Base-by-base conservation (phyloP, 2,888 invertebrate species). In the Mimas tiliae region DNA sequence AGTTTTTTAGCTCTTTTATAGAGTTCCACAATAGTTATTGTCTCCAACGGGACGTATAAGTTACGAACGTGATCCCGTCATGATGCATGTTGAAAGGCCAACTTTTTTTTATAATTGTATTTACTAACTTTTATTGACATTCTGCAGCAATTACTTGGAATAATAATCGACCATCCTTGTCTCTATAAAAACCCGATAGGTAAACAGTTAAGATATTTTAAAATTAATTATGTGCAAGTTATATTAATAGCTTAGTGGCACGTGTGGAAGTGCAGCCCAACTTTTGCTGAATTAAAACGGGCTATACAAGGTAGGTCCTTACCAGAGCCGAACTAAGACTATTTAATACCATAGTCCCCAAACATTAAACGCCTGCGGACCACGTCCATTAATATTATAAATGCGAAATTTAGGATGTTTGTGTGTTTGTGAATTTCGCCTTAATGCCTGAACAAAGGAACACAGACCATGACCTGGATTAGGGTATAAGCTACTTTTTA, bases 231-330 rank as follows among this genome's bases (percentile, higher is more conserved):
- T 55, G 16, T 58, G 58, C 11, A 12, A 42, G 12, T 58, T 42
- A 42, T 58, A 58, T 58, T 58, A 58, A 42, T 19, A 58, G 58
- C 58, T 58, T 38, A 19, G 38, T 9, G 19, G 42, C 58, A 14
- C 42, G 38, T 58, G 58, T 42, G 19, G 42, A 58, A 51, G n/a
- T 52, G 51, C 14, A 48, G 42, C 38, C 42, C 45, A 62, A 51
- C 58, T 58, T 53, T 64, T 64, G 64, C 64, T 53, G 52, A 64
- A 64, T 64, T 64, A 12, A 45, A 64, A 75, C 82, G 78, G 62
- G 71, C 83, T 88, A 80, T 85, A 82, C 81, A 78, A 73, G 76
- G 74, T 74, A 71, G 71, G 50, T 19, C 19, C 8, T n/a, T 16
- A 19, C 50, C 48, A 50, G 50, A 3, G 50, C 9, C 50, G 50